These are phyloP conservation scores for Telmatochromis bifrenatus DNA, from an alignment of 2,113 vertebrate species.

Conservation along the genomic window DNA sequence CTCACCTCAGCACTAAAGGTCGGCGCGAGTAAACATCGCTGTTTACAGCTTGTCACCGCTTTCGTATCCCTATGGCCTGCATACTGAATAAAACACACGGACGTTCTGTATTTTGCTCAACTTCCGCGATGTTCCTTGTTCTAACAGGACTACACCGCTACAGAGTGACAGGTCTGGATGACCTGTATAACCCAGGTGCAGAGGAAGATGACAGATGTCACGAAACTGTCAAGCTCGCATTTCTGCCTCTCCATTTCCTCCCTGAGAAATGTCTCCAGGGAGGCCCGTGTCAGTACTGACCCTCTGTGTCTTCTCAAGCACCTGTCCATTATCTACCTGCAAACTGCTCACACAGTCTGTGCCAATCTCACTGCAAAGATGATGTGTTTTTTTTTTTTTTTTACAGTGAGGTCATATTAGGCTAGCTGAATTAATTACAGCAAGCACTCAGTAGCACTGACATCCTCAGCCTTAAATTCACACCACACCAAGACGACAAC, in stretches of 20 bases:
- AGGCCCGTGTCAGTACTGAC: slow-evolving; percentile 26
- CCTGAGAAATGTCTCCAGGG: slow-evolving; percentile 24
- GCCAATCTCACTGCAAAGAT: not conserved
- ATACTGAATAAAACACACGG: not conserved
- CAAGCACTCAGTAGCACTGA: not conserved
- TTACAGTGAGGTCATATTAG: not conserved
- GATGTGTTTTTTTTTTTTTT: not conserved
- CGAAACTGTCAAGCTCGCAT: slow-evolving; percentile 39
- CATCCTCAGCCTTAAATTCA: not conserved
- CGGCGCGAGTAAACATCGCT: not conserved
- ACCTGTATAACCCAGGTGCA: slow-evolving; percentile 42
- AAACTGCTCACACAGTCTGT: not conserved
- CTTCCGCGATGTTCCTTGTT: not conserved
- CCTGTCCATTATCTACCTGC: slow-evolving; percentile 19
- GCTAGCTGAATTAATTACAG: not conserved
- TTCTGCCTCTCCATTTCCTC: slow-evolving; percentile 25
- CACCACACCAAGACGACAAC: not conserved
- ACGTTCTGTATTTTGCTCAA: not conserved
- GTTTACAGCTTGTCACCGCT: not conserved
- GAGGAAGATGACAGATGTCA: slow-evolving; percentile 40
- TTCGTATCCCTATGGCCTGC: not conserved
- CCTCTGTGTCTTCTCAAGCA: slow-evolving; percentile 16
- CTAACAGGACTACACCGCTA: not conserved
- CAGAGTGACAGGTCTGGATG: slow-evolving; percentile 14
- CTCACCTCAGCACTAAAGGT: slow-evolving; percentile 27